These are phyloP conservation scores for Anisognathus igniventris DNA, from an alignment of 2,797 vertebrate species.

Conservation along the genomic window DNA sequence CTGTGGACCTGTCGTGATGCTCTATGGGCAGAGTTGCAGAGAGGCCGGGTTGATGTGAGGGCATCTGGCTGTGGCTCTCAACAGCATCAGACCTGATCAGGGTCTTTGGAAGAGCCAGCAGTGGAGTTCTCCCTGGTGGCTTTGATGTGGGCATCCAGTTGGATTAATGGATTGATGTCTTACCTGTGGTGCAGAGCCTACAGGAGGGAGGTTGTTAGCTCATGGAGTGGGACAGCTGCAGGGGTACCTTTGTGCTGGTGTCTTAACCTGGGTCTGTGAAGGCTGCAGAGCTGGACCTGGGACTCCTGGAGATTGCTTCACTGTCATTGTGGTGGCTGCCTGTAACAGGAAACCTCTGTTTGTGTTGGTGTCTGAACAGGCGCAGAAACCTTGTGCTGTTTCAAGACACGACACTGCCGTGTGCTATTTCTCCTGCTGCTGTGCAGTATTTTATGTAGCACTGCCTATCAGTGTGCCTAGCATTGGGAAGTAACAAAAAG, in stretches of 20 bases:
- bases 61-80: fast-evolving
- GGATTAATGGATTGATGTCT: fast-evolving
- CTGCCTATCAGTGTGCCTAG: not conserved
- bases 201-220: not conserved
- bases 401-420: not conserved
- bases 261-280: not conserved
- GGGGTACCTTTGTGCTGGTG: not conserved
- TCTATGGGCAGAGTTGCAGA: fast-evolving
- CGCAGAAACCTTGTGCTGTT: not conserved
- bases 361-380: not conserved
- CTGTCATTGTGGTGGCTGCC: not conserved
- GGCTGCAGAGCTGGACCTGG: not conserved
- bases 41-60: fast-evolving
- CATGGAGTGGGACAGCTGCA: not conserved
- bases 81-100: not conserved
- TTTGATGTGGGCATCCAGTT: fast-evolving
- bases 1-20: not conserved
- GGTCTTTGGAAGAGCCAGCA: not conserved
- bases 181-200: fast-evolving
- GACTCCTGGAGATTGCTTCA: not conserved
- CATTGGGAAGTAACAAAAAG: not conserved
- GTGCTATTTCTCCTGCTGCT: not conserved
- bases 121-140: no score
- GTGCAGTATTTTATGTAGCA: not conserved
- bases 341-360: not conserved